These are phyloP conservation scores for Candoia aspera DNA, from an alignment of 2,113 vertebrate genomes.

Conservation along the genomic window DNA sequence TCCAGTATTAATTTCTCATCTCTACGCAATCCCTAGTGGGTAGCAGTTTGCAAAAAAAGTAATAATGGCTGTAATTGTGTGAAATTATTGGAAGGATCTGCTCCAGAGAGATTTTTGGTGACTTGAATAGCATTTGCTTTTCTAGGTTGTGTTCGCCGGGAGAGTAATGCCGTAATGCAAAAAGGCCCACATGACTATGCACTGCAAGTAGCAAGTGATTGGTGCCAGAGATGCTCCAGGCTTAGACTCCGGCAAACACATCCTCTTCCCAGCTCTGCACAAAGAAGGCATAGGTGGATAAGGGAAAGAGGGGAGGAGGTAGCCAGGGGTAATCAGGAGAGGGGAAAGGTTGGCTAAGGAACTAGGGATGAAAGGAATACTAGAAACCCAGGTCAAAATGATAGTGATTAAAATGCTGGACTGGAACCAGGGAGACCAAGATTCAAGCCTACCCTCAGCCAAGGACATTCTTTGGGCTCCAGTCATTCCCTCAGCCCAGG, in stretches of 20 bases:
- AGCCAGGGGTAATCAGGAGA: not conserved
- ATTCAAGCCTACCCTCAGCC: not conserved
- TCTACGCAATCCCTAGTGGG: not conserved
- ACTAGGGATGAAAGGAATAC: not conserved
- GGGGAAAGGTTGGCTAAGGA: too few relatives aligned
- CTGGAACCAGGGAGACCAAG: not conserved
- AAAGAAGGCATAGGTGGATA: not conserved
- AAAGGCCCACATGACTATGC: not conserved
- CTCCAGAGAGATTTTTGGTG: not conserved
- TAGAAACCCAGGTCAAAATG: not conserved
- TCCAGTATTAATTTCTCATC: not conserved
- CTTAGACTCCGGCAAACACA: not conserved
- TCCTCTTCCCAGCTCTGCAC: not conserved
- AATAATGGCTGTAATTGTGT: constrained; percentile 20
- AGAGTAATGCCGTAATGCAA: too few relatives aligned
- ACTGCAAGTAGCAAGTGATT: not conserved
- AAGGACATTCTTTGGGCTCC: not conserved
- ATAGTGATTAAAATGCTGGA: not conserved
- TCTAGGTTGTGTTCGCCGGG: not conserved
- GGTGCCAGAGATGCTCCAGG: too few relatives aligned
- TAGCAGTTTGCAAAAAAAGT: not conserved
- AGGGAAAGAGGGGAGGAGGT: not conserved
- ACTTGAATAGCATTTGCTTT: not conserved
- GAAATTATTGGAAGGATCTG: not conserved
- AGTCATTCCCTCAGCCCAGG: not conserved